Percentiles rank a stretch among this genome's conserved stretches.
Conservation (phyloP, 2,113 vertebrate species). For the Prionailurus viverrinus region DNA sequence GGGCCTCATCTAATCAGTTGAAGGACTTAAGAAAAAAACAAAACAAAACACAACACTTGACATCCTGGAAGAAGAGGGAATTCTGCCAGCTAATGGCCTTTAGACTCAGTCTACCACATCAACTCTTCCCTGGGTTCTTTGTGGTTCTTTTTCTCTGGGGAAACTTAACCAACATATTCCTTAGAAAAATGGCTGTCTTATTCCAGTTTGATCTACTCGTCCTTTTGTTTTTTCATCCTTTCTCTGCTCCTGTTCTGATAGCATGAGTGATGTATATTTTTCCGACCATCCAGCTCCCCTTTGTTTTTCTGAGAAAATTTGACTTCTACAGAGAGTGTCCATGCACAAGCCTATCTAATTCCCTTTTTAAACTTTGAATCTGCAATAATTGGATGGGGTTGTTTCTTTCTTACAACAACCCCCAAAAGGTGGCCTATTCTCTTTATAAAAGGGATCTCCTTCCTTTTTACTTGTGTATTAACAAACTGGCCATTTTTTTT, state of each 20-base stretch:
- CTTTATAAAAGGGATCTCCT: neutral
- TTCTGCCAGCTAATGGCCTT: neutral
- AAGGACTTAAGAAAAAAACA: neutral
- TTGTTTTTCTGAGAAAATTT: conserved; percentile 11
- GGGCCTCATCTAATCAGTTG: neutral
- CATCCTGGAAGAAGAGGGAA: neutral
- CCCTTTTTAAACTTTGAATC: conserved; percentile 36
- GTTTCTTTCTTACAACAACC: neutral
- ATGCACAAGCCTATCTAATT: neutral
- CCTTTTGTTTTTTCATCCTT: neutral
- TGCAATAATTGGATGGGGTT: neutral
- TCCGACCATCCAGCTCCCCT: accelerated
- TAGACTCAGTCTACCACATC: neutral
- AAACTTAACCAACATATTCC: neutral
- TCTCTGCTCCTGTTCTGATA: neutral
- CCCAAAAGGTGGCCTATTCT: neutral
- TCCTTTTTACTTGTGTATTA: conserved; percentile 12
- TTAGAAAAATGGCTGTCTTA: neutral
- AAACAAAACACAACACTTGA: neutral
- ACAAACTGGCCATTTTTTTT: neutral
- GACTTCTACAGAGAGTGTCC: neutral
- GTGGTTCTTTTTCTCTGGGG: neutral
- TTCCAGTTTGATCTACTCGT: neutral
- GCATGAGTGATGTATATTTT: neutral
- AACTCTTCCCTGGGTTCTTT: neutral